A percentile compares a stretch with the other conserved stretches of the same genome.
These are phyloP conservation scores for Monochamus alternatus DNA, from an alignment of 2,888 invertebrate genomes.

Conservation along the genomic window DNA sequence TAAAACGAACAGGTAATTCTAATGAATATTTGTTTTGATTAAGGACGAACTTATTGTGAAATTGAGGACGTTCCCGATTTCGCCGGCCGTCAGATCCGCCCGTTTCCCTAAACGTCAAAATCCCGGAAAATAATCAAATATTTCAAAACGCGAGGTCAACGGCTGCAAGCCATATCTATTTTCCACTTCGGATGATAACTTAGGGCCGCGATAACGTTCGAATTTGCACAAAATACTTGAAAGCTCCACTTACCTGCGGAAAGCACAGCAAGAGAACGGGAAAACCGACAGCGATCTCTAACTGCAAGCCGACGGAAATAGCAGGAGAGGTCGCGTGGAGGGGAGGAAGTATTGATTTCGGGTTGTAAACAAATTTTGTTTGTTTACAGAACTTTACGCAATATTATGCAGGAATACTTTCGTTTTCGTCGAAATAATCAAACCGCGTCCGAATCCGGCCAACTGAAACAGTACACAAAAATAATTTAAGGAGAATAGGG, in stretches of 20 bases:
- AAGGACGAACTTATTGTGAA: background rate
- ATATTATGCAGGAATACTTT: background rate
- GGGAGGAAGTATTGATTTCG: constrained; percentile 64
- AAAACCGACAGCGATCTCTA: constrained; percentile 63
- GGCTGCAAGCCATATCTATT: constrained; percentile 22
- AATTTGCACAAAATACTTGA: constrained; percentile 40
- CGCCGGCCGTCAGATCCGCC: constrained; percentile 30
- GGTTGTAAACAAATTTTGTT: constrained; percentile 27
- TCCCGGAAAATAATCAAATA: constrained; percentile 20
- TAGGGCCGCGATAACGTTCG: constrained; percentile 18
- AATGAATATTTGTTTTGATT: no score
- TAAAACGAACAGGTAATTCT: no score
- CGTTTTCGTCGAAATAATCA: background rate
- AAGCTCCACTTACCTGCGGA: constrained; percentile 58
- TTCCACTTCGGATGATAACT: constrained; percentile 23
- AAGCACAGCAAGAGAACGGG: constrained; percentile 64
- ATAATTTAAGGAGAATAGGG: constrained; percentile 56
- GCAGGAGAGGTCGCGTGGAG: constrained; percentile 61
- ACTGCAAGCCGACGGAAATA: constrained; percentile 65
- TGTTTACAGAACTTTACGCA: constrained; percentile 9
- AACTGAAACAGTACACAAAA: background rate
- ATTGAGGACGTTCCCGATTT: background rate
- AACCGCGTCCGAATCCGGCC: background rate
- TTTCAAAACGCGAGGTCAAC: background rate
- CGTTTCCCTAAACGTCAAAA: constrained; percentile 28